Conservation (phyloP, 2,888 invertebrate genomes). For the Diaphora mendica region DNA sequence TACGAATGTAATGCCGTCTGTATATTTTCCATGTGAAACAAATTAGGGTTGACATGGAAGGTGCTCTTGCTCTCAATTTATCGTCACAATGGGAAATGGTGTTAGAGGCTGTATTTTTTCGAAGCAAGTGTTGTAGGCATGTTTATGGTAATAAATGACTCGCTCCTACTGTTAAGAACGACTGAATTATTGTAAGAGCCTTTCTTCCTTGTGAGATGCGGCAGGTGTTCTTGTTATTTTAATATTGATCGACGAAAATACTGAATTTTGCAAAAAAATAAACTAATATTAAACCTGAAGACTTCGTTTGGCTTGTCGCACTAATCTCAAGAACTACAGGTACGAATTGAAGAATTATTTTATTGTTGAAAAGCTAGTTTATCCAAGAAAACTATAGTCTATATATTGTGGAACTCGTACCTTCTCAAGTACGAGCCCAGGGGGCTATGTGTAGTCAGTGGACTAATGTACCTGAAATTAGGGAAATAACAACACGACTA, state of each 20-base stretch:
- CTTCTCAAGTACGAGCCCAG: no score
- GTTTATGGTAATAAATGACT: slow-evolving; percentile 23
- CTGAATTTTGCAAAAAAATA: no score
- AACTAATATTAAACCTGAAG: no score
- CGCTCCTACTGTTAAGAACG: slow-evolving; percentile 11
- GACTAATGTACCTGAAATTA: no score
- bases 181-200: slow-evolving; percentile 12
- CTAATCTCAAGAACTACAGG: no score
- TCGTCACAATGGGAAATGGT: slow-evolving; percentile 9
- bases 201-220: slow-evolving; percentile 16
- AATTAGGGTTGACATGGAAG: slow-evolving; percentile 18
- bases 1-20: slow-evolving; percentile 4
- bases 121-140: slow-evolving; percentile 13
- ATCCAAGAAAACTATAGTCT: no score
- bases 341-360: no score
- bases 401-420: no score
- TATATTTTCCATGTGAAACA: slow-evolving; percentile 13
- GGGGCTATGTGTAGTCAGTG: no score
- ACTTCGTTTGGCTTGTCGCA: no score
- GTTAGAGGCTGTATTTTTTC: slow-evolving; percentile 19
- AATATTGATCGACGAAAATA: not conserved
- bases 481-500: no score
- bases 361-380: no score
- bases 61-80: slow-evolving; percentile 14
- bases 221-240: slow-evolving; percentile 6